Evolutionary conservation across 2,888 invertebrate species (phyloP).

Genomic region (Polyommatus iphigenia): DNA sequence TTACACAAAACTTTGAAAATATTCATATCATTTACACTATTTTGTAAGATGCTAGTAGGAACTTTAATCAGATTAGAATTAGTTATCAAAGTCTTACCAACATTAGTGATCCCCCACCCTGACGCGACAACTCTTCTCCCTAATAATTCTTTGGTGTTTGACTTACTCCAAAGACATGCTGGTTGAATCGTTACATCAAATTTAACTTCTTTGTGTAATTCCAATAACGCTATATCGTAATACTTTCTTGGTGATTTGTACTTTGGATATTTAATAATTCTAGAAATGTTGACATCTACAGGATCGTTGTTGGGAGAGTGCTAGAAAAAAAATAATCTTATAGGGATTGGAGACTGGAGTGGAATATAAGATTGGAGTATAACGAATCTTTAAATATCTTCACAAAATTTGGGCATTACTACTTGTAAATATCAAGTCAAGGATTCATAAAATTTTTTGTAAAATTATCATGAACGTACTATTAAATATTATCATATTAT

Average conservation of each 20-base stretch:
- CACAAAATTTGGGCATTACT: neutral
- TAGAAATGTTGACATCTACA: constrained; percentile 40
- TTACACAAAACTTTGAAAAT: no score
- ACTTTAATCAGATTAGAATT: neutral
- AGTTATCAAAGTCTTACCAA: constrained; percentile 39
- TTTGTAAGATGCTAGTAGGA: neutral
- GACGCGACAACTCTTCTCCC: constrained; percentile 39
- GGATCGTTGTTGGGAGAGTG: neutral
- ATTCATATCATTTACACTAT: no score
- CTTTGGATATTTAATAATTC: constrained; percentile 43
- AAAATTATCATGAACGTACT: neutral
- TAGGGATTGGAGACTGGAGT: neutral
- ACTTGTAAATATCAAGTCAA: neutral
- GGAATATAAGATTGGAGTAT: neutral
- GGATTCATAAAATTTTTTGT: neutral
- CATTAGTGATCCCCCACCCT: constrained; percentile 44
- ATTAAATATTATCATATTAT: no score
- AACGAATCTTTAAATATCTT: no score
- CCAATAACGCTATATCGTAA: constrained; percentile 45
- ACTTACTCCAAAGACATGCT: constrained; percentile 42
- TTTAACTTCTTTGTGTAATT: constrained; percentile 37
- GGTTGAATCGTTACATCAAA: constrained; percentile 41
- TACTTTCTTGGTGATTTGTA: constrained; percentile 44
- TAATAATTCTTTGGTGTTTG: constrained; percentile 38
- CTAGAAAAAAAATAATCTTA: neutral